Percentiles rank a stretch among this genome's conserved stretches.
phyloP scores from a whole-genome alignment of 2,113 vertebrate species.

The Mormyrus iriodes region DNA sequence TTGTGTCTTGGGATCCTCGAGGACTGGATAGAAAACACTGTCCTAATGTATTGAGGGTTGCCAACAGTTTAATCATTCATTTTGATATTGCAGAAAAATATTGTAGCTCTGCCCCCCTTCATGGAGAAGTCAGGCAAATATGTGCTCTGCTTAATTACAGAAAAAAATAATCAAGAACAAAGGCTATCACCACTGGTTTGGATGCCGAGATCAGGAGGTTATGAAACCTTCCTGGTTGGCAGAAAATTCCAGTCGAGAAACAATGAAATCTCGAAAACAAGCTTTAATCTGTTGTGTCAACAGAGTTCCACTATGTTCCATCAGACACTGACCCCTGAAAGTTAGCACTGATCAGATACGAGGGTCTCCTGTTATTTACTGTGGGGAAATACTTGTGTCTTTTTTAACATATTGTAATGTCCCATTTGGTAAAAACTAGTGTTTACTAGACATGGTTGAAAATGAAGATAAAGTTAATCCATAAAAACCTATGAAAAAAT shows the following conservation, averaged over 20 bases:
- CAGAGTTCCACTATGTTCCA: constrained; percentile 8
- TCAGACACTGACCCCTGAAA: constrained; percentile 17
- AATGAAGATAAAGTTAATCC: too few relatives aligned
- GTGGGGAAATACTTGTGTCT: not conserved
- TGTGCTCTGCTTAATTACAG: not conserved
- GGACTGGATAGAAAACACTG: not conserved
- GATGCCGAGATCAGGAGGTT: not conserved
- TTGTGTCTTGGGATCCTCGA: not conserved
- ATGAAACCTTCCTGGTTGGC: not conserved
- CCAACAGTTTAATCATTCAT: not conserved
- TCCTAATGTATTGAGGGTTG: not conserved
- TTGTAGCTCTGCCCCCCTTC: not conserved
- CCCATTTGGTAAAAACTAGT: not conserved
- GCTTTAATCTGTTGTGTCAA: constrained; percentile 16
- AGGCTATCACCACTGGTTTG: not conserved
- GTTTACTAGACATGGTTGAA: not conserved
- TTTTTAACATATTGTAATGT: not conserved
- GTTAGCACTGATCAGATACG: not conserved
- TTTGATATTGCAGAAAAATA: not conserved
- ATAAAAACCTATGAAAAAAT: not conserved
- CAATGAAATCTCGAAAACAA: constrained; percentile 17
- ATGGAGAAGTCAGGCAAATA: not conserved
- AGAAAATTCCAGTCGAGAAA: constrained; percentile 12
- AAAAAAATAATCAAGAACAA: not conserved
- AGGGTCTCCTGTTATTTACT: not conserved